A percentile compares a stretch with the other conserved stretches of the same genome.
Evolutionary conservation across 2,888 invertebrate genomes (phyloP).

Genomic region (Ethmia dodecea): DNA sequence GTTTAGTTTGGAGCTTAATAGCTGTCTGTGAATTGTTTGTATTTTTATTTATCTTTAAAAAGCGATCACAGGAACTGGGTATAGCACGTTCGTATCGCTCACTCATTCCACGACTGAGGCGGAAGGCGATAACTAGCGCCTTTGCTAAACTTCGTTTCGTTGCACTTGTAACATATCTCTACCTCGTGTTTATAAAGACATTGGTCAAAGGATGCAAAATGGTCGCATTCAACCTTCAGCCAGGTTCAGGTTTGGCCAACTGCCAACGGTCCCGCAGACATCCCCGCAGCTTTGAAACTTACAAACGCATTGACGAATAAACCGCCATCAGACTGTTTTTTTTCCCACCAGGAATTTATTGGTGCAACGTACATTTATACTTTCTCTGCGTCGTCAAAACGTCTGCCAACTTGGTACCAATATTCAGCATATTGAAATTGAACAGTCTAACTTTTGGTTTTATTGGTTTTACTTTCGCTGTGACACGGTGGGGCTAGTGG

Average conservation of each 20-base stretch:
- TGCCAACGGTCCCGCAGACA: constrained; percentile 40
- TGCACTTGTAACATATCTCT: too few relatives aligned
- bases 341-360: constrained; percentile 42
- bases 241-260: constrained; percentile 35
- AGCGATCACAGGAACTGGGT: too few relatives aligned
- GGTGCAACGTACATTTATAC: constrained; percentile 46
- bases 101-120: too few relatives aligned
- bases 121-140: too few relatives aligned
- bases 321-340: constrained; percentile 38
- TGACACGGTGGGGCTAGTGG: too few relatives aligned
- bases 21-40: too few relatives aligned
- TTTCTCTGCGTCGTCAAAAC: constrained; percentile 33
- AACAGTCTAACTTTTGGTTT: constrained; percentile 27
- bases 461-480: constrained; percentile 27
- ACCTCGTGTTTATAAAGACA: too few relatives aligned
- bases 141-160: too few relatives aligned
- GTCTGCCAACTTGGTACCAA: constrained; percentile 44
- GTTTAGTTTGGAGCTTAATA: too few relatives aligned
- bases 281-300: constrained; percentile 45
- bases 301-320: constrained; percentile 52
- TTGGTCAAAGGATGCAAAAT: too few relatives aligned
- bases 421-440: constrained; percentile 32
- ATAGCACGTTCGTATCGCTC: too few relatives aligned
- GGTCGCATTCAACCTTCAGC: constrained; percentile 21
- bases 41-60: too few relatives aligned